These are phyloP conservation scores for Potamarius usumacintae DNA, from an alignment of 2,113 vertebrate genomes.

Conservation along the genomic window DNA sequence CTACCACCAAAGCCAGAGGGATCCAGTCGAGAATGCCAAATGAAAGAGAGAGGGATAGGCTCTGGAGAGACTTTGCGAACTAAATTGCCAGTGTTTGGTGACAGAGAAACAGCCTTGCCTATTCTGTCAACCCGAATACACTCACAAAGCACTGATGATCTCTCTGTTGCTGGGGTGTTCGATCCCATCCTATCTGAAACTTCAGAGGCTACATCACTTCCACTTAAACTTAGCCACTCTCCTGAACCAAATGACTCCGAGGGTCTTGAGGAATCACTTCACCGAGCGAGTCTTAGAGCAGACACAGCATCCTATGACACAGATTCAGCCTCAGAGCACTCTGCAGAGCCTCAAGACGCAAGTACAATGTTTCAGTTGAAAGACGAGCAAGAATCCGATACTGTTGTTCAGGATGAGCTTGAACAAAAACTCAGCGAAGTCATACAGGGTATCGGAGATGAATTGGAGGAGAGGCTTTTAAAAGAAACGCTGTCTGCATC, in stretches of 20 bases:
- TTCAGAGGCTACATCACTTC: not conserved
- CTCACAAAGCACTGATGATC: constrained; percentile 34
- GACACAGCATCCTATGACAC: not conserved
- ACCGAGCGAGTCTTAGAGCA: constrained; percentile 62
- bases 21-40: constrained; percentile 29
- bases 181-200: constrained; percentile 21
- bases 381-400: constrained; percentile 12
- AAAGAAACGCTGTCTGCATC: constrained; percentile 5
- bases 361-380: constrained; percentile 4
- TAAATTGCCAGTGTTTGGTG: constrained; percentile 48
- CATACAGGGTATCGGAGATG: not conserved
- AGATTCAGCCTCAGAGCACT: not conserved
- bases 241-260: constrained; percentile 35
- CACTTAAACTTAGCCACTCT: constrained; percentile 22
- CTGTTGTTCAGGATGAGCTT: not conserved
- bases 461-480: not conserved
- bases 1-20: constrained; percentile 54
- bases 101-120: constrained; percentile 52
- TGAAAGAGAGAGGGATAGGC: constrained; percentile 46
- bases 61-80: constrained; percentile 48
- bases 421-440: constrained; percentile 2
- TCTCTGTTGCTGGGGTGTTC: not conserved
- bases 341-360: not conserved
- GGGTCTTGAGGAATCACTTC: constrained; percentile 7
- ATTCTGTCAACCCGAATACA: constrained; percentile 38